Base-by-base conservation (phyloP, 2,888 invertebrate species). In the Gandaritis pyraliata region DNA sequence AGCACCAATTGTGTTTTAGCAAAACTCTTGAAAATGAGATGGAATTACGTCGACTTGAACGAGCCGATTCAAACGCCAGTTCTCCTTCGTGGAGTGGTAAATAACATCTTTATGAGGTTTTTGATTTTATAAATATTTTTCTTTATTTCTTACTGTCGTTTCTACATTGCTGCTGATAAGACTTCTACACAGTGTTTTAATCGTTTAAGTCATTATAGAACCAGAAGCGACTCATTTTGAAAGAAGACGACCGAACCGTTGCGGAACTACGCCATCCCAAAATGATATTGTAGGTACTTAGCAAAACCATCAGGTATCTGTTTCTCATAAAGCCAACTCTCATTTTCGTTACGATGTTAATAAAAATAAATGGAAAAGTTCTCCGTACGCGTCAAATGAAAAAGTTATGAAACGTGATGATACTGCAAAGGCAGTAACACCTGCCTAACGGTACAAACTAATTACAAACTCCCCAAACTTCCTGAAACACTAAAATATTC, bases 311-410 rank as follows among this genome's bases (percentile, higher is more conserved):
- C 85, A 88, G 87, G 86, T 87, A 87, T 86, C 86, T 80, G 80
- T 85, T 86, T 80, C 86, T 84, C 85, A 83, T 86, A 87, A 86
- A 85, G 85, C 86, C 88, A 81, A 85, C 88, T 89, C 86, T 86
- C 86, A 88, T 90, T 90, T 90, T 87, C 87, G 86, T 90, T 87
- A 87, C 86, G 87, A 85, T 89, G 87, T 90, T 90, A 91, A 91
- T 91, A 91, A 91, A 90, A 90, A 88, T 88, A 87, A 90, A 91
- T 90, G 88, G 86, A 82, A 90, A 92, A 91, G 90, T 90, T 88
- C 76, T 78, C 78, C 81, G 83, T 85, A 83, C 87, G 87, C 89
- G 87, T 91, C 91, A 90, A 90, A 91, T 90, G 91, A 90, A 90
- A 91, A 92, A 92, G 91, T 92, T 91, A 89, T 88, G 82, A 86